phyloP scores from a whole-genome alignment of 2,113 vertebrate genomes.

The Bathybates hornii region DNA sequence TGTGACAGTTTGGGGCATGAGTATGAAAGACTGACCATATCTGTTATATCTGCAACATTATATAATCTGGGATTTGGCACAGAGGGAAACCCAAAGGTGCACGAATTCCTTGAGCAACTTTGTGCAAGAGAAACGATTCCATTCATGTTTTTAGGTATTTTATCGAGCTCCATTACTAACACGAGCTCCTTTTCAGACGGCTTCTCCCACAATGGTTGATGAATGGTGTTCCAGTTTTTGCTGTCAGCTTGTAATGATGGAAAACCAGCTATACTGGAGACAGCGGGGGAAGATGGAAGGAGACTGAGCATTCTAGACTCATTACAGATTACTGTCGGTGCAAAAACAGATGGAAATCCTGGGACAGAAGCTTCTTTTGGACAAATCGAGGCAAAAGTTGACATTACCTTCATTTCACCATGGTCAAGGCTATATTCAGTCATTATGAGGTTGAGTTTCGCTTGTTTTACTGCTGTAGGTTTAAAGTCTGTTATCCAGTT shows the following conservation, averaged over 20 bases:
- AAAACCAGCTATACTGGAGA: constrained; percentile 26
- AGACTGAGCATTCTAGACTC: neutral
- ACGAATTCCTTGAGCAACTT: constrained; percentile 33
- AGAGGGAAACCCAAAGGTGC: constrained; percentile 35
- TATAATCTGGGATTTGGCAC: neutral
- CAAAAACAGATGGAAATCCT: constrained; percentile 19
- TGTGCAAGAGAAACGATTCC: constrained; percentile 16
- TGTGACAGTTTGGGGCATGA: constrained; percentile 6
- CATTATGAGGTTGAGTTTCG: neutral
- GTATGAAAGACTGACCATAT: constrained; percentile 21
- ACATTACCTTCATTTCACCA: constrained; percentile 15
- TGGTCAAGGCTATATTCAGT: neutral
- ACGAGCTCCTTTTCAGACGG: neutral
- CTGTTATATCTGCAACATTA: neutral
- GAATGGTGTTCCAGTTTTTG: constrained; percentile 16
- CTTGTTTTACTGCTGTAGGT: neutral
- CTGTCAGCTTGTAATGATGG: constrained; percentile 31
- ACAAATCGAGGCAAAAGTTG: constrained; percentile 3
- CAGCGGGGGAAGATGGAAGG: neutral
- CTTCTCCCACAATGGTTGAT: constrained; percentile 9
- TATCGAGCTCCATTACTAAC: neutral
- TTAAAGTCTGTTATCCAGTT: neutral
- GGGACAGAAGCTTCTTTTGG: constrained; percentile 2
- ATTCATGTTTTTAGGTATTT: neutral
- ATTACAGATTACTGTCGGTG: neutral